Evolutionary conservation across 2,888 invertebrate species (phyloP), one percentile per base, ranked within the genome.

Genomic region (Morpho helenor): DNA sequence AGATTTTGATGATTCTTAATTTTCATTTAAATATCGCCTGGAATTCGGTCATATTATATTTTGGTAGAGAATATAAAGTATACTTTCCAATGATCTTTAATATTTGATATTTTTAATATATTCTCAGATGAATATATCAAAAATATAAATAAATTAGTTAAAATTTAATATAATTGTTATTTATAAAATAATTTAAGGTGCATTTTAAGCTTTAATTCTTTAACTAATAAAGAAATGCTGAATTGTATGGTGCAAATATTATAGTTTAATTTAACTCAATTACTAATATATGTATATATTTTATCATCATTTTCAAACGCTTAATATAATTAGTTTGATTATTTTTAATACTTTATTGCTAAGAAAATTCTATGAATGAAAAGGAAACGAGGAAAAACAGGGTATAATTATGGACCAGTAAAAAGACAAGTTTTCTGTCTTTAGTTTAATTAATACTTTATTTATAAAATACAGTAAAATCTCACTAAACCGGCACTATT

Each of bases 221-320:
- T 42, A 40, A 48, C n/a, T 48, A 9, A 42, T 8, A 47, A 60
- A 49, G 7, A 69, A 31, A 73, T 73, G 89, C 84, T 88, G 84
- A 87, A 87, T 79, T 66, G 65, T 66, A 74, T 80, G 84, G 87
- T 87, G 87, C 87, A 76, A 76, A 67, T 51, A 53, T 46, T 52
- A 61, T 59, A 56, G 61, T 66, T 47, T 57, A 62, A 63, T 57
- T 52, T 59, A 43, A 56, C 56, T 52, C 52, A 59, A 60, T 57
- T 63, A 8, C 46, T 41, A 22, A 47, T 7, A 41, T 47, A 16
- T 16, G 16, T 16, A 16, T 16, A 16, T 23, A 22, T 31, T 23
- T 23, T 31, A 31, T 31, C 3, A 31, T 31, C 16, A 31, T 31
- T 31, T 31, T 3, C 31, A 31, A 23, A 31, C 31, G 31, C 31